Percentiles rank a stretch among this genome's conserved stretches.
phyloP scores from a whole-genome alignment of 2,888 invertebrate genomes.

The Kryphioiulus occultus region DNA sequence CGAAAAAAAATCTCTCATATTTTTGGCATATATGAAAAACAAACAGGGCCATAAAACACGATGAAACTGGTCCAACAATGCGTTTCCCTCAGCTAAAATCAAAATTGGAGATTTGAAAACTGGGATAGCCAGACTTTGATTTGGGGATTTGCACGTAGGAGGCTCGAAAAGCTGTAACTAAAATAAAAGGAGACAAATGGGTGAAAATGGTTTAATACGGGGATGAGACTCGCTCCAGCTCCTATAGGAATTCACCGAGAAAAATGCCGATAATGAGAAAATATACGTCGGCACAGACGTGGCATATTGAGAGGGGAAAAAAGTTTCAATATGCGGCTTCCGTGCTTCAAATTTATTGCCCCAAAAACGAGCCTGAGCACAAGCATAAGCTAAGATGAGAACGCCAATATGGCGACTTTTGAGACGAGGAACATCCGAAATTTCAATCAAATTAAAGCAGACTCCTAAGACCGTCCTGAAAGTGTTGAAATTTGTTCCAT shows the following conservation, averaged over 20 bases:
- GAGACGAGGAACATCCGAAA: not conserved
- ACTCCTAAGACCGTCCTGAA: not conserved
- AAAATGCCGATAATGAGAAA: slow-evolving; percentile 17
- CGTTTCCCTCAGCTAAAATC: not conserved
- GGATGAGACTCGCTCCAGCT: not conserved
- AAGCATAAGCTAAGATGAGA: not conserved
- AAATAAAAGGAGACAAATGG: not conserved
- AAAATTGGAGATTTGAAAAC: slow-evolving; percentile 1
- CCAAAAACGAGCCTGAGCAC: not conserved
- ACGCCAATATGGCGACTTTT: not conserved
- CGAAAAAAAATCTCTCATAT: not conserved
- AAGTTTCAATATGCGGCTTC: slow-evolving; percentile 17
- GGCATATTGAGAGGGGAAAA: not conserved
- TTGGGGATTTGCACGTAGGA: not conserved
- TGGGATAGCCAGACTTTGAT: not conserved
- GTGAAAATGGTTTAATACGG: not conserved
- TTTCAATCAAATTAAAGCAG: not conserved
- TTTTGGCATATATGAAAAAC: slow-evolving; percentile 17
- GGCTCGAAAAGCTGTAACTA: not conserved
- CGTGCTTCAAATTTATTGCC: slow-evolving; percentile 15
- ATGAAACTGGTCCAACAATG: not conserved
- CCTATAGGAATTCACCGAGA: not conserved
- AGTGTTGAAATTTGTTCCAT: too few relatives aligned
- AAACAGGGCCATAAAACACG: not conserved
- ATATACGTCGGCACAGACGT: not conserved